These are phyloP conservation scores for Smutsia temminckii DNA, from an alignment of 2,797 vertebrate genomes.

Conservation along the genomic window DNA sequence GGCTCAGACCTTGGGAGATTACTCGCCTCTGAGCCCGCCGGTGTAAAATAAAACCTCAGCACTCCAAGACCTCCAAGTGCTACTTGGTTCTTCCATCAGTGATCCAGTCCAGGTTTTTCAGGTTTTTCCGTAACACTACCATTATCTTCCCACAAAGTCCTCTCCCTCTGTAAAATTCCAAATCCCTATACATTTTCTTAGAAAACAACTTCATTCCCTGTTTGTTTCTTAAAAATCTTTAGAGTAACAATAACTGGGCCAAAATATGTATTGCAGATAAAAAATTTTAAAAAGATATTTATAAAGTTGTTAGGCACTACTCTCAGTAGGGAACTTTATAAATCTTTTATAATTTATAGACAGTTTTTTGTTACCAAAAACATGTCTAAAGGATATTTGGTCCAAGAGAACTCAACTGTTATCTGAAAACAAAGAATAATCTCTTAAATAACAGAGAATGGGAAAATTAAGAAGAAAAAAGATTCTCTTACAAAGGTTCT, in stretches of 20 bases:
- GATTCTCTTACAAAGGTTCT: background rate
- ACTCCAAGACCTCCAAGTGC: too few relatives aligned
- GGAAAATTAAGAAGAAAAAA: background rate
- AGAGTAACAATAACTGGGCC: background rate
- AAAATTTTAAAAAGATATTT: background rate
- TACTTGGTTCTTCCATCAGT: too few relatives aligned
- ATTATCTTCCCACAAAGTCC: background rate
- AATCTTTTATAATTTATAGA: background rate
- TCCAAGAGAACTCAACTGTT: background rate
- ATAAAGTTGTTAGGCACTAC: background rate
- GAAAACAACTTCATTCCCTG: background rate
- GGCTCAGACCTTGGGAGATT: too few relatives aligned
- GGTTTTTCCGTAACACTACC: too few relatives aligned
- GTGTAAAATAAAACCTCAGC: too few relatives aligned
- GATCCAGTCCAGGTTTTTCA: too few relatives aligned
- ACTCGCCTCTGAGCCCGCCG: too few relatives aligned
- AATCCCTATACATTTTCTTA: background rate
- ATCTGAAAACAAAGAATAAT: constrained; percentile 9
- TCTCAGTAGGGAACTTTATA: background rate
- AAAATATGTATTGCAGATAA: background rate
- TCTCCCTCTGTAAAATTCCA: background rate
- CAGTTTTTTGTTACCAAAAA: background rate
- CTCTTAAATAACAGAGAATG: background rate
- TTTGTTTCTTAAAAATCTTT: background rate
- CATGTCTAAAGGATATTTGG: background rate